Base-by-base conservation (phyloP, 2,797 vertebrate genomes). In the Arrhamphus sclerolepis region DNA sequence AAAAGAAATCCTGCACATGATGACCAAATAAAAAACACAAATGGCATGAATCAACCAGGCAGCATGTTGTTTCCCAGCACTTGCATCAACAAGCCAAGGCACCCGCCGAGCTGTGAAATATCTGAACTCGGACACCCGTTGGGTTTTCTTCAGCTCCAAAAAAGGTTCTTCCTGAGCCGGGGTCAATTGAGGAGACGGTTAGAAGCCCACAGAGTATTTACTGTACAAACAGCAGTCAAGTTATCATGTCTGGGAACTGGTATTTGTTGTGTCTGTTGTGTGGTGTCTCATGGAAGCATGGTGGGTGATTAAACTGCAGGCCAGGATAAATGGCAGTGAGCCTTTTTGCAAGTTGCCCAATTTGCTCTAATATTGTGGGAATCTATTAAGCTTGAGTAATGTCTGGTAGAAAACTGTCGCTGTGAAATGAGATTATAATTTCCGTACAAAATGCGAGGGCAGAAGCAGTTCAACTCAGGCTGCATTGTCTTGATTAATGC, bases 21-120 rank as follows among this genome's bases (percentile, higher is more conserved):
- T 63, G 46, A 62, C 62, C 43, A 42, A 71, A 77, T 65, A 75
- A 73, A 83, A 87, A 86, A 84, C 83, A 83, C 57, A 77, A 82
- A 81, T 59, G 77, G 64, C 62, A 76, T 62, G 83, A 86, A 81
- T 84, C 77, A 70, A 57, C 31, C 57, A 9, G 52, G 17, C 61
- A 54, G 75, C n/a, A 6, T 83, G 78, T 81, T 87, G 50, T 86
- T 80, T 81, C 74, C 65, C 73, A 75, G 73, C 89, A 89, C 88
- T 88, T 90, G 87, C 79, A 62, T 84, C 87, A 90, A 88, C 87
- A 91, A 41, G 73, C 67, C 39, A 7, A 40, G 44, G 29, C 56
- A 59, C 86, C 76, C 2, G 53, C 81, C 46, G 85, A 88, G 87
- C 81, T 86, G 89, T 83, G 85, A 87, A 82, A 84, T 56, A 87